Evolutionary conservation across 2,888 invertebrate genomes (phyloP), one percentile per base, ranked within the genome.

Genomic region (Euspilapteryx auroguttella): DNA sequence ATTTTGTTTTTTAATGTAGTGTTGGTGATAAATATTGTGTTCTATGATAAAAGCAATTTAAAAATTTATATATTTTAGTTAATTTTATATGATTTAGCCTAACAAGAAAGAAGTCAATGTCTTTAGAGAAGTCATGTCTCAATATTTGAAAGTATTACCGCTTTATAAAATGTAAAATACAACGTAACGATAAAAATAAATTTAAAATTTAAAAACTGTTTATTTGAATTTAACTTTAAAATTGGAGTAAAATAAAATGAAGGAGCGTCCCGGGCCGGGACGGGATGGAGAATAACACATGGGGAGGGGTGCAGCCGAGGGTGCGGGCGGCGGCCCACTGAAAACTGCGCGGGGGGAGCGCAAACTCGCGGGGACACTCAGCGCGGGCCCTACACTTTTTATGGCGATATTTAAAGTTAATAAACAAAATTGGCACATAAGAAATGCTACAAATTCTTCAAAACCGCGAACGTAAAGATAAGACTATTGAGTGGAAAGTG

Each of bases 321-420:
- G 68, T 36, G 37, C 41, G 45, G 39, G 66, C 65, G 61, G 71
- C 51, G 66, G 66, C 69, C 66, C 69, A 64, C 69, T 68, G 69
- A 73, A 71, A 69, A 71, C 71, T 69, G 66, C 69, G 73, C 73
- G 73, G 75, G 71, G 63, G 71, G 73, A 69, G 71, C 71, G 68
- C 75, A 73, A 75, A 75, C 75, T 75, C 75, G 75, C 75, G 75
- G 64, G 75, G 71, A 62, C 65, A 49, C 49, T 34, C 68, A 63
- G 55, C 44, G 45, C 38, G 41, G 34, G 34, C 39, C 34, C 12
- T 24, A 30, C 26, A 42, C 37, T 45, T 49, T 59, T 48, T 11
- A 10, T 22, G 11, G 7, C 11, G 6, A 11, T 29, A 30, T 27
- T 9, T 33, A 36, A 36, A 34, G 31, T 32, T 25, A 35, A 35